A percentile compares a stretch with the other conserved stretches of the same genome.
phyloP scores from a whole-genome alignment of 2,888 invertebrate genomes.

The Geotrupes spiniger region DNA sequence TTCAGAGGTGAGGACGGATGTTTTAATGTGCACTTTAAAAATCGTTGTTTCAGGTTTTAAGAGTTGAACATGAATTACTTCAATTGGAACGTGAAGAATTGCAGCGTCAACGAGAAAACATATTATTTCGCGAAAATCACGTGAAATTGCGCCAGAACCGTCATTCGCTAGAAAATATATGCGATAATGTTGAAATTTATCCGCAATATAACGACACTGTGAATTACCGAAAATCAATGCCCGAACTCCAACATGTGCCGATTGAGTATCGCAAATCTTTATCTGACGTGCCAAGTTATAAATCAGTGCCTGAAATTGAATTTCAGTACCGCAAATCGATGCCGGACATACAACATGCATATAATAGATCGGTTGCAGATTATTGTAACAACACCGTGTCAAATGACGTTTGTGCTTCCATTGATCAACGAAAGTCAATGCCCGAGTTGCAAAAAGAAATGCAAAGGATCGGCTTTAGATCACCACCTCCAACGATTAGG shows the following conservation, averaged over 20 bases:
- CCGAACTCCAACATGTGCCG: conserved; percentile 40
- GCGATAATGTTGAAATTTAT: conserved; percentile 36
- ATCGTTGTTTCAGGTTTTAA: conserved; percentile 57
- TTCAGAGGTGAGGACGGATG: conserved; percentile 38
- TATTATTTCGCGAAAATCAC: conserved; percentile 63
- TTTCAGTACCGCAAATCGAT: conserved; percentile 42
- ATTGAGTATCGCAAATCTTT: conserved; percentile 35
- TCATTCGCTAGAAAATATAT: conserved; percentile 47
- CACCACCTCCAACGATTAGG: conserved; percentile 39
- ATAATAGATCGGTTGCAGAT: conserved; percentile 31
- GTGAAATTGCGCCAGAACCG: conserved; percentile 46
- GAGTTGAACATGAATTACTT: conserved; percentile 74
- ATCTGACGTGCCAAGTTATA: conserved; percentile 31
- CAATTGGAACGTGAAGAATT: conserved; percentile 77
- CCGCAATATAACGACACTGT: conserved; percentile 29
- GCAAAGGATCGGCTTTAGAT: conserved; percentile 44
- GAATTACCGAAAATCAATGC: conserved; percentile 46
- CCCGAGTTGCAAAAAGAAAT: conserved; percentile 48
- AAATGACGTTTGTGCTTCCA: conserved; percentile 38
- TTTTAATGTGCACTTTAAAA: conserved; percentile 1
- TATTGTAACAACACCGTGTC: conserved; percentile 20
- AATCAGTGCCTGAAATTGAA: conserved; percentile 28
- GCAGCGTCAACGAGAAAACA: conserved; percentile 69
- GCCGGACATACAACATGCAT: conserved; percentile 44
- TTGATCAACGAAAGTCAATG: conserved; percentile 42